Evolutionary conservation across 2,113 vertebrate genomes (phyloP).

Genomic region (Paratilapia polleni): DNA sequence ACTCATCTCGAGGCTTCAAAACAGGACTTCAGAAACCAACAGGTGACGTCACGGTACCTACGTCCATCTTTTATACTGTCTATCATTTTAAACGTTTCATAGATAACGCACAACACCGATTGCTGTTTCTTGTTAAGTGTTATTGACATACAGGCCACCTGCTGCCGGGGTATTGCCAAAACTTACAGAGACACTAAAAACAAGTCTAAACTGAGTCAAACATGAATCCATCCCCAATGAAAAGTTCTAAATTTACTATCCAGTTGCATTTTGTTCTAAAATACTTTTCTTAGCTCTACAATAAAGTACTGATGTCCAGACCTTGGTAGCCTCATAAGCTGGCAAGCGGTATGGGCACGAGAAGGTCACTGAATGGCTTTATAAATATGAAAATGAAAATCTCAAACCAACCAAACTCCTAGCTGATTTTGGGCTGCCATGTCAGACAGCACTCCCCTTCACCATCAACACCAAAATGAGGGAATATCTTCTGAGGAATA

Average conservation of each 20-base stretch:
- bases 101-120: not conserved
- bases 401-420: not conserved
- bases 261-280: not conserved
- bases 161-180: not conserved
- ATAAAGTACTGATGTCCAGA: not conserved
- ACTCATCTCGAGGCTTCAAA: too few relatives aligned
- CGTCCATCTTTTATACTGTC: not conserved
- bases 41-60: not conserved
- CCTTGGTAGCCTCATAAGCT: not conserved
- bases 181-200: not conserved
- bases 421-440: not conserved
- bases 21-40: not conserved
- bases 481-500: not conserved
- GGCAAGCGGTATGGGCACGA: not conserved
- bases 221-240: not conserved
- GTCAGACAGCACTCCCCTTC: not conserved
- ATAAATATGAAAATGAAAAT: not conserved
- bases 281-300: not conserved
- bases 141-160: not conserved
- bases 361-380: too few relatives aligned
- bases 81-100: not conserved
- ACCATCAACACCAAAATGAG: not conserved
- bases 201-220: not conserved
- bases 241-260: not conserved
- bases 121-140: too few relatives aligned